Percentiles rank a stretch among this genome's conserved stretches.
These are phyloP conservation scores for Mythimna vitellina DNA, from an alignment of 2,888 invertebrate species.

Conservation along the genomic window DNA sequence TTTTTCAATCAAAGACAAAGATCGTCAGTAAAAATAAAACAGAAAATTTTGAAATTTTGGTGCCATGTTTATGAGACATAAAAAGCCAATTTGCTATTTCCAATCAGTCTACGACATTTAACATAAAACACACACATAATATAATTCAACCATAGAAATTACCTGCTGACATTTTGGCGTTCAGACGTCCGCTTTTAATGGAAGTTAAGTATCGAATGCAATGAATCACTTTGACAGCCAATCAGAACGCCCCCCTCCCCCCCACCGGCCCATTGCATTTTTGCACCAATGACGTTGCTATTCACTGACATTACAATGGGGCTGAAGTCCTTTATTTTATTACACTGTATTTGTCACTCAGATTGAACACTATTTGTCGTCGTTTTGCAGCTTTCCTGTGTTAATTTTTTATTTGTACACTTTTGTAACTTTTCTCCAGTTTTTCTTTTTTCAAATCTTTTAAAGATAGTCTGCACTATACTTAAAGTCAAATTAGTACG, in stretches of 20 bases:
- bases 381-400: conserved; percentile 6
- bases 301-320: conserved; percentile 81
- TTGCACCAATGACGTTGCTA: conserved; percentile 77
- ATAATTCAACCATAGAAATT: conserved; percentile 62
- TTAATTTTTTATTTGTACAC: conserved; percentile 22
- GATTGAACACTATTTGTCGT: conserved; percentile 40
- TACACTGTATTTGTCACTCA: conserved; percentile 57
- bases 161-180: conserved; percentile 87
- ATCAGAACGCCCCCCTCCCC: conserved; percentile 73
- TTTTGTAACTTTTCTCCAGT: conserved; percentile 11
- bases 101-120: conserved; percentile 49
- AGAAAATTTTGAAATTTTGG: conserved; percentile 38
- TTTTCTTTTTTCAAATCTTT: not conserved
- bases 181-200: conserved; percentile 71
- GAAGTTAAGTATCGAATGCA: conserved; percentile 72
- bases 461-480: conserved; percentile 13
- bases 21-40: conserved; percentile 30
- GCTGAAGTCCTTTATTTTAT: conserved; percentile 59
- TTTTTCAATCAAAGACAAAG: conserved; percentile 40
- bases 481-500: conserved; percentile 21
- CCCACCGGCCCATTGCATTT: conserved; percentile 86
- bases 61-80: conserved; percentile 19
- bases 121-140: conserved; percentile 30
- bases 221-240: conserved; percentile 74
- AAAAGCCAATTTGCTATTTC: conserved; percentile 53